These are phyloP conservation scores for Antheraea mylitta DNA, from an alignment of 1,140 invertebrate species.

Conservation along the genomic window DNA sequence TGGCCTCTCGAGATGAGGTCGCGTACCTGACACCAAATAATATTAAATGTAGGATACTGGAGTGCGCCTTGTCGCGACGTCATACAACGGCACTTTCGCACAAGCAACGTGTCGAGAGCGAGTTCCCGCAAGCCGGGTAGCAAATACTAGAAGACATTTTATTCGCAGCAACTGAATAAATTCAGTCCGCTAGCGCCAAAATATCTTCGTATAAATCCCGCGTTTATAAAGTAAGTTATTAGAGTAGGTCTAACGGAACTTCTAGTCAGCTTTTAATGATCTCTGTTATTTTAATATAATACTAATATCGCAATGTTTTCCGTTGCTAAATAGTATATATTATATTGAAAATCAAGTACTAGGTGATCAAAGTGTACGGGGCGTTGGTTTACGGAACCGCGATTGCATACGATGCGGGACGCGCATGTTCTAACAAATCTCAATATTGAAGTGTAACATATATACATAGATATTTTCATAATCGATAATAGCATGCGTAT, in stretches of 20 bases:
- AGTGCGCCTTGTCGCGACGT: conserved; percentile 13
- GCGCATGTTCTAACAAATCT: conserved; percentile 35
- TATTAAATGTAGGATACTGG: conserved; percentile 44
- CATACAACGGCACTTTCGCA: conserved; percentile 42
- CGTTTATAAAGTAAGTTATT: conserved; percentile 34
- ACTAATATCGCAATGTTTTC: conserved; percentile 21
- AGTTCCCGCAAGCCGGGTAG: neutral
- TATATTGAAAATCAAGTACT: conserved; percentile 50
- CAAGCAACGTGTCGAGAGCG: conserved; percentile 35
- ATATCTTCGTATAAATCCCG: conserved; percentile 1
- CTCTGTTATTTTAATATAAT: conserved; percentile 58
- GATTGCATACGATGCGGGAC: conserved; percentile 10
- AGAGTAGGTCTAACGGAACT: conserved; percentile 65
- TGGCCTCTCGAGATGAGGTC: conserved; percentile 57
- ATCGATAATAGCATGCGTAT: conserved; percentile 72
- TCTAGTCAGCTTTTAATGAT: conserved; percentile 74
- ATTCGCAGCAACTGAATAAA: neutral
- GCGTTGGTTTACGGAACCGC: conserved; percentile 2
- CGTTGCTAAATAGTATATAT: neutral
- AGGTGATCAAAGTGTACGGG: conserved; percentile 52
- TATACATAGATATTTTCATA: conserved; percentile 68
- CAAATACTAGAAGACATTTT: conserved; percentile 8
- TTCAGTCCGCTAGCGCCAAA: neutral
- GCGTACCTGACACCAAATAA: conserved; percentile 69
- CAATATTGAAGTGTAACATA: conserved; percentile 38